Evolutionary conservation across 2,888 invertebrate genomes (phyloP), one percentile per base, ranked within the genome.

Genomic region (Phalera bucephala): DNA sequence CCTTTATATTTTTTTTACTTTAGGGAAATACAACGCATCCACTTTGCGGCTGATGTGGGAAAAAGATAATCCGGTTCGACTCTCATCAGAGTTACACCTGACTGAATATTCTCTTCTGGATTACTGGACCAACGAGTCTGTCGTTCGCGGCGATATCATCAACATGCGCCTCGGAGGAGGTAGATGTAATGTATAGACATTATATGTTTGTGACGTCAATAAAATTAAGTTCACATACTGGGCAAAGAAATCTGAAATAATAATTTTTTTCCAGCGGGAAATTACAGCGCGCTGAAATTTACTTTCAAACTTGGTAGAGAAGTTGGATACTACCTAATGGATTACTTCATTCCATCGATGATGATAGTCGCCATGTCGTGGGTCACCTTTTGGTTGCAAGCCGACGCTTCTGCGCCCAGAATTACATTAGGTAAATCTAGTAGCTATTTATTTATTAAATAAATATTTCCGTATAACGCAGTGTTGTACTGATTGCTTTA

Each of bases 341-440:
- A 96, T 64, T 96, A 96, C 71, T 96, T 95, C 58, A 92, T 96
- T 46, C 96, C 96, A 1, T 96, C 96, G 4, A 95, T 96, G 90
- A 91, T 96, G 70, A 93, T 96, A 59, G 96, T 96, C 1, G 94
- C 94, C 3, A 95, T 95, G 62, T 96, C 96, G 0, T 96, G 96
- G 96, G 96, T 96, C 7, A 95, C 96, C 0, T 96, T 96, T 72
- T 96, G 96, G 96, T 77, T 96, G 38, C 96, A 96, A 74, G 95
- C 96, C 32, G 96, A 96, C 70, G 95, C 96, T 21, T 93, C 95
- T 8, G 94, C 96, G 1, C 96, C 96, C 7, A 91, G 96, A 61
- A 95, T 95, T 33, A 94, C 95, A 36, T 82, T 96, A 61, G 96
- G 95, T 93, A 85, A 73, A 64, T 31, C 23, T 9, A 2, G 7